Base-by-base conservation (phyloP, 2,113 vertebrate species). In the Megalops atlanticus region DNA sequence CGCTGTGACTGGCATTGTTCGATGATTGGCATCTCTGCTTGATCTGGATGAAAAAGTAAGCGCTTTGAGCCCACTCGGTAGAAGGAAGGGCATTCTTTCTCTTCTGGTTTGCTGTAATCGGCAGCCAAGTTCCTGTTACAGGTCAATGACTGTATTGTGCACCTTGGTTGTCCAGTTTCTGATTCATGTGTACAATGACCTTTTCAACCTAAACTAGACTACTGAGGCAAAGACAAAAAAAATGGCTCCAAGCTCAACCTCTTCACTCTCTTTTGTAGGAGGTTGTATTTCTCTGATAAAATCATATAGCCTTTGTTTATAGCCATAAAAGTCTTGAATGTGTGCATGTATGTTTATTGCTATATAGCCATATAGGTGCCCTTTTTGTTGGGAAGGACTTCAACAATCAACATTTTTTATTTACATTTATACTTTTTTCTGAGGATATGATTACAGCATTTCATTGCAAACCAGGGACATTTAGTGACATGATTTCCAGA, bases 1-100 rank as follows among this genome's bases (percentile, higher is more conserved):
- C 47, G 73, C 75, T 88, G 86, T 92, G 91, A 91, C 92, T 90
- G 88, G 84, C 83, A 92, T 93, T 94, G 91, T 93, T 90, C 84
- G 87, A 84, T 89, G 89, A 91, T 89, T 90, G 91, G 87, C 89
- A 89, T 87, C 78, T 83, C 82, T 49, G 84, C 87, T 89, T 71
- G 77, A 86, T 86, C 68, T 76, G 69, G 49, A 24, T 18, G 36
- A 39, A 31, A 15, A 41, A 35, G 41, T 10, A 38, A 40, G 47
- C 38, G 58, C 69, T 79, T 78, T 74, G 58, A 78, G 78, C 73
- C 31, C 39, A 27, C 80, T 84, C 54, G 70, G 70, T 74, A 54
- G 81, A 82, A 85, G 47, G 27, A 41, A 36, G 47, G 31, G 43
- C 49, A 12, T 64, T 80, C 49, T 74, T 76, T 75, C 74, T 81